Conservation (phyloP, 2,113 vertebrate species). For the Chloropsis cyanopogon region DNA sequence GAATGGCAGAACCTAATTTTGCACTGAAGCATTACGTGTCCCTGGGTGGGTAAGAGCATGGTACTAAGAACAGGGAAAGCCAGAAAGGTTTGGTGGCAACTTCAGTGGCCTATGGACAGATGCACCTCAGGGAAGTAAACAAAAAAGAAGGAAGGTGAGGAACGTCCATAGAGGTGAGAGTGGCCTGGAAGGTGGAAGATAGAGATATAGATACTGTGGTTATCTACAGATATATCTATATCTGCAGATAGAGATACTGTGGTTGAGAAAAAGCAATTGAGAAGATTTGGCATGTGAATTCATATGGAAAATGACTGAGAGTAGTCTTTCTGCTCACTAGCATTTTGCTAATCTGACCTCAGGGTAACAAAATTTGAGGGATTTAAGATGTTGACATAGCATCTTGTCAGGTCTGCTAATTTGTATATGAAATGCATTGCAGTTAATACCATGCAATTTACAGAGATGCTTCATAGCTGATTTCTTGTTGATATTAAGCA, state of each 20-base stretch:
- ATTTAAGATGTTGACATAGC: not conserved
- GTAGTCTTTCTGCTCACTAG: not conserved
- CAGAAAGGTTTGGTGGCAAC: not conserved
- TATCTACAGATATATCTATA: no score
- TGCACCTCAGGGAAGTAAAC: not conserved
- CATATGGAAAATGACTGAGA: not conserved
- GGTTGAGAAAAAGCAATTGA: not conserved
- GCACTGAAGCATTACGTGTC: not conserved
- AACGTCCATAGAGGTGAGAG: not conserved
- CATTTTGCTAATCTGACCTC: not conserved
- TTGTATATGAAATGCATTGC: not conserved
- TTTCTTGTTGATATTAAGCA: conserved; percentile 17
- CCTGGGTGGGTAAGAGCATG: not conserved
- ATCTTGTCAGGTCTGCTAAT: not conserved
- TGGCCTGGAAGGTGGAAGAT: not conserved
- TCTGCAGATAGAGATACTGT: not conserved
- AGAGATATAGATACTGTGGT: not conserved
- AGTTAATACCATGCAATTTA: not conserved
- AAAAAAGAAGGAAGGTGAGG: not conserved
- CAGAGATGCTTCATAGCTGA: not conserved
- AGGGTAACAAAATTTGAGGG: not conserved
- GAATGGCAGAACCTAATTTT: not conserved
- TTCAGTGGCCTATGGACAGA: not conserved
- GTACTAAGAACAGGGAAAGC: not conserved
- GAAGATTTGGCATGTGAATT: not conserved